A percentile compares a stretch with the other conserved stretches of the same genome.
Evolutionary conservation across 2,888 invertebrate species (phyloP).

Genomic region (Apotomis capreana): DNA sequence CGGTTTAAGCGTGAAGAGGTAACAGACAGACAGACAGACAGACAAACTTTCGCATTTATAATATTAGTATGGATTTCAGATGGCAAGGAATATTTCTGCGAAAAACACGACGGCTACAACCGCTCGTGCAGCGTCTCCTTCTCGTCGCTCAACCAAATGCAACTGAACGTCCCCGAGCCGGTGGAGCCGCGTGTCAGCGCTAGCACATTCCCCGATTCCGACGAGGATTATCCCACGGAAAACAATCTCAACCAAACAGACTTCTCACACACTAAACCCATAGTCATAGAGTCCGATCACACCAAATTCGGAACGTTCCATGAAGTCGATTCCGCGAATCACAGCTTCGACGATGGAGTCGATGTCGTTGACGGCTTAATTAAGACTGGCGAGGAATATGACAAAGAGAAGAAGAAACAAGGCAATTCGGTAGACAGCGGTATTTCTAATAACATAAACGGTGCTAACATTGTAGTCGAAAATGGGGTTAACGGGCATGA

Average conservation of each 20-base stretch:
- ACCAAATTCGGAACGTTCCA: conserved; percentile 66
- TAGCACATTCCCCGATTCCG: conserved; percentile 70
- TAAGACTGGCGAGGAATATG: conserved; percentile 56
- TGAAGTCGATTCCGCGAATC: conserved; percentile 72
- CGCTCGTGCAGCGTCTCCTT: conserved; percentile 74
- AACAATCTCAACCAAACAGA: conserved; percentile 78
- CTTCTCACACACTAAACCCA: conserved; percentile 77
- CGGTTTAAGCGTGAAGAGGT: too few relatives aligned
- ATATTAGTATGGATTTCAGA: too few relatives aligned
- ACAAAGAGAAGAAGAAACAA: conserved; percentile 66
- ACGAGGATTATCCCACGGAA: conserved; percentile 76
- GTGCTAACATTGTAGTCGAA: conserved; percentile 51
- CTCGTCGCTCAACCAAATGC: conserved; percentile 73
- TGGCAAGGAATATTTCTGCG: conserved; percentile 78
- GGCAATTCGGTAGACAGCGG: conserved; percentile 77
- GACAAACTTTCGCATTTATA: too few relatives aligned
- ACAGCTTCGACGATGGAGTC: conserved; percentile 75
- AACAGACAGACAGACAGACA: too few relatives aligned
- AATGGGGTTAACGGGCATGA: conserved; percentile 45
- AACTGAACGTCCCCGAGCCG: conserved; percentile 73
- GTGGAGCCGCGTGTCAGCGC: conserved; percentile 69
- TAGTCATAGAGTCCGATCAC: conserved; percentile 74
- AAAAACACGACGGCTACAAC: conserved; percentile 77
- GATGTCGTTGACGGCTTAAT: conserved; percentile 71
- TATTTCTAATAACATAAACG: conserved; percentile 70